phyloP scores from a whole-genome alignment of 2,797 vertebrate genomes.

The Megalops cyprinoides region DNA sequence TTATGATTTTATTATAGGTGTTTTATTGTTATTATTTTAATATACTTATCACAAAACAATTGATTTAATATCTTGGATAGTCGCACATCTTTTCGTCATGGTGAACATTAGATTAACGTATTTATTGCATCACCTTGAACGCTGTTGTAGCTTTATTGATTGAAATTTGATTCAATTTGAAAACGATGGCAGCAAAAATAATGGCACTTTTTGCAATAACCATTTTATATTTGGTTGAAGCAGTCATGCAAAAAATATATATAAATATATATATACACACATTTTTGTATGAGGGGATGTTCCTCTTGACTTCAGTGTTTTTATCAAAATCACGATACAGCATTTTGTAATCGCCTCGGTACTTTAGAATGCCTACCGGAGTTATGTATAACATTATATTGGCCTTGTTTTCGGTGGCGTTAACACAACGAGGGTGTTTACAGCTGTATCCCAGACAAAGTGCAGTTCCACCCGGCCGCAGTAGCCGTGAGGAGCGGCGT shows the following conservation, averaged over 20 bases:
- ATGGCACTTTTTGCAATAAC: not conserved
- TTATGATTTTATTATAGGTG: constrained; percentile 28
- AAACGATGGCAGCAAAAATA: not conserved
- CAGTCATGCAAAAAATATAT: too few relatives aligned
- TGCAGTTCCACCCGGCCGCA: constrained; percentile 57
- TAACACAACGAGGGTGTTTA: constrained; percentile 2
- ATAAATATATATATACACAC: too few relatives aligned
- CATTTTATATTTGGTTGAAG: not conserved
- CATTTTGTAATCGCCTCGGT: too few relatives aligned
- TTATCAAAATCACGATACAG: too few relatives aligned
- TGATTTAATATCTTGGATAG: not conserved
- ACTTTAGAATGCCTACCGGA: too few relatives aligned
- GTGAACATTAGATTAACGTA: constrained; percentile 11
- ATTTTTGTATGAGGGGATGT: too few relatives aligned
- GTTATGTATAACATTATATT: not conserved
- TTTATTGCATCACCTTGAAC: not conserved
- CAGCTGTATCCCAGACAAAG: constrained; percentile 48
- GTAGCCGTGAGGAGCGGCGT: constrained; percentile 51
- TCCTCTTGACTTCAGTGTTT: not conserved
- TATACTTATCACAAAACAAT: not conserved
- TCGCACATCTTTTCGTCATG: constrained; percentile 15
- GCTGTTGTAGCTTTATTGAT: constrained; percentile 19
- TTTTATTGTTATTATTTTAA: not conserved
- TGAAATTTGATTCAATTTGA: constrained; percentile 23
- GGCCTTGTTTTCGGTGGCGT: not conserved